Base-by-base conservation (phyloP, 2,113 vertebrate genomes). In the Platichthys flesus region DNA sequence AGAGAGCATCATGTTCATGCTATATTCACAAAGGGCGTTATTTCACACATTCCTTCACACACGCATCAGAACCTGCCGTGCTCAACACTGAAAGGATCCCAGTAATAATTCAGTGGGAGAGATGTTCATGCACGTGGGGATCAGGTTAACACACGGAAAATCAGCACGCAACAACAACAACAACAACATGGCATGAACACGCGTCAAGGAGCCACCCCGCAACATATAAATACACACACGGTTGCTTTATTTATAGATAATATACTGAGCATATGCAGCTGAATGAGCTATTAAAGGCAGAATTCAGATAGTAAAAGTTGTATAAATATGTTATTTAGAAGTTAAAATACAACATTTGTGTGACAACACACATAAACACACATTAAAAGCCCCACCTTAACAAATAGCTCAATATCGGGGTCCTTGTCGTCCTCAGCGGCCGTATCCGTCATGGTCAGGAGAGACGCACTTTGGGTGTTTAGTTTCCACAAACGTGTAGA, bases 351-450 rank as follows among this genome's bases (percentile, higher is more conserved):
- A 42, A 42, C 40, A 1, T 3, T 35, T 51, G 1, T 20, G 51
- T 52, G 18, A 60, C 49, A 79, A 15, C 58, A 40, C 31, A 42
- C 37, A 42, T 1, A 78, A 18, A 57, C 60, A 45, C 35, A 63
- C 21, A 56, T 6, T 49, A 15, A 49, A 24, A 52, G 56, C 49
- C 90, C 79, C 85, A 93, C 92, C 92, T 93, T 93, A 56, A 93
- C 90, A 86, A 93, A 93, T 7, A 93, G 74, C 55, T 93, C 92
- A 78, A 93, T 93, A 84, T 93, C 92, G 51, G 92, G 92, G 76
- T 93, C 92, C 82, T 91, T 93, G 74, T 93, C 90, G 16, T 89
- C 91, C 60, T 91, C 90, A 0, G 73, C 67, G 18, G 70, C 81
- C 63, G 66, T 28, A 72, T 91, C 90, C 71, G 85, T 91, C 91